A percentile compares a stretch with the other conserved stretches of the same genome.
Conservation (phyloP, 2,113 vertebrate genomes). For the Melozone crissalis region DNA sequence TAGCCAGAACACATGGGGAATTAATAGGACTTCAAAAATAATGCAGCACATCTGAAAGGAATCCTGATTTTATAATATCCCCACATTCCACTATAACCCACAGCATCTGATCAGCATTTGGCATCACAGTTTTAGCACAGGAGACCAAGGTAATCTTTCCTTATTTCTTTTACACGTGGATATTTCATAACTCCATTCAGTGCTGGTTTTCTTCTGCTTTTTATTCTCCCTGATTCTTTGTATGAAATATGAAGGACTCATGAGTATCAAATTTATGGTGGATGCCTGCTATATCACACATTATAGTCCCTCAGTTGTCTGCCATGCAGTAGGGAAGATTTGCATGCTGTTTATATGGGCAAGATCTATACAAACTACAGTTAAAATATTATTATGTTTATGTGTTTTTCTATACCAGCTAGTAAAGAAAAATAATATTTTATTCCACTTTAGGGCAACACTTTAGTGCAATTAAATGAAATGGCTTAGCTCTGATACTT, state of each 20-base stretch:
- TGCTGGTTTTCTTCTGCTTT: background rate
- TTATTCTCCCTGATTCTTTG: background rate
- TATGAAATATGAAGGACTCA: slow-evolving; percentile 68
- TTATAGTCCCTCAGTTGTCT: slow-evolving; percentile 65
- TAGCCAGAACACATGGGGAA: slow-evolving; percentile 5
- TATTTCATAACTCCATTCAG: slow-evolving; percentile 22
- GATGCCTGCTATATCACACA: slow-evolving; percentile 45
- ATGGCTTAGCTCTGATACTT: slow-evolving; percentile 65
- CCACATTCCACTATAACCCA: slow-evolving; percentile 34
- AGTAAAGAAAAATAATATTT: slow-evolving; percentile 60
- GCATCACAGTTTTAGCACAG: slow-evolving; percentile 27
- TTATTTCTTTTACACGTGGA: slow-evolving; percentile 40
- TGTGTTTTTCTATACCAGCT: slow-evolving; percentile 67
- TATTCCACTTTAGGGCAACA: slow-evolving; percentile 70
- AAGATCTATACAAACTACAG: slow-evolving; percentile 70
- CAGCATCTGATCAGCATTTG: background rate
- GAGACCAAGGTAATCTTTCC: slow-evolving; percentile 29
- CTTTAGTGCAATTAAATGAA: slow-evolving; percentile 77
- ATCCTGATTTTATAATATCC: slow-evolving; percentile 30
- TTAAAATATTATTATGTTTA: slow-evolving; percentile 75
- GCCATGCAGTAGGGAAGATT: slow-evolving; percentile 71
- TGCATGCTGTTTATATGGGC: slow-evolving; percentile 67
- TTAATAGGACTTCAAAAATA: slow-evolving; percentile 30
- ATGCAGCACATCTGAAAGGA: slow-evolving; percentile 27
- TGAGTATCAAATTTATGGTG: slow-evolving; percentile 68